Percentiles rank a stretch among this genome's conserved stretches.
Evolutionary conservation across 2,888 invertebrate species (phyloP).

Genomic region (Limnephilus lunatus): DNA sequence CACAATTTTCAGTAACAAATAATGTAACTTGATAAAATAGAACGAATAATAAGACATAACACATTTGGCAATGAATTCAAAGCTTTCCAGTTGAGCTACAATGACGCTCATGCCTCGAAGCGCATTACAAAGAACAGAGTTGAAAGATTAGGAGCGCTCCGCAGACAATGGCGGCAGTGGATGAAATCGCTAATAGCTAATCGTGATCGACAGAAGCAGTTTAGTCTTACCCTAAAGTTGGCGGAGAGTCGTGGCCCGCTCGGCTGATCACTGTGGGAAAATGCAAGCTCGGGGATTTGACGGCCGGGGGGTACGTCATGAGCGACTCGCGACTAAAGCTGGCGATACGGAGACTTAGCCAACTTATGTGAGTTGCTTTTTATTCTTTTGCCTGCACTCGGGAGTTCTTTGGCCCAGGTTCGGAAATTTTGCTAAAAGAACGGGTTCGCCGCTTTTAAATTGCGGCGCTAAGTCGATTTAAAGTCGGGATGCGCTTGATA

Average conservation of each 20-base stretch:
- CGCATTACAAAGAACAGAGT: neutral
- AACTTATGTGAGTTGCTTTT: neutral
- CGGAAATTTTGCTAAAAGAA: no score
- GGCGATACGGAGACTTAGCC: constrained; percentile 16
- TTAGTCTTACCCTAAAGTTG: constrained; percentile 20
- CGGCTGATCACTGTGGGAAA: constrained; percentile 44
- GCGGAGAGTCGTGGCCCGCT: neutral
- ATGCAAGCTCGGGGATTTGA: constrained; percentile 26
- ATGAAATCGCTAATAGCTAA: constrained; percentile 11
- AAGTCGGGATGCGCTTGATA: neutral
- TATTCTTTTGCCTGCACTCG: neutral
- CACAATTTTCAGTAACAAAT: neutral
- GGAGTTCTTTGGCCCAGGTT: neutral
- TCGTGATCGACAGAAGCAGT: constrained; percentile 43
- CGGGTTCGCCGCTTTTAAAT: neutral
- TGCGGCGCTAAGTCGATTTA: neutral
- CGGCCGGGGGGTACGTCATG: constrained; percentile 32
- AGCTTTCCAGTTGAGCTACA: neutral
- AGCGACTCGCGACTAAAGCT: constrained; percentile 4
- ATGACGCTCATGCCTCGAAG: neutral
- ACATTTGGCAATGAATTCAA: neutral
- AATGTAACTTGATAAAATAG: neutral
- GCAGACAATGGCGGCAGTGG: neutral
- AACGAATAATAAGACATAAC: neutral
- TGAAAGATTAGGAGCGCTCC: neutral